phyloP scores from a whole-genome alignment of 2,797 vertebrate species.

The Clarias laeviceps region DNA sequence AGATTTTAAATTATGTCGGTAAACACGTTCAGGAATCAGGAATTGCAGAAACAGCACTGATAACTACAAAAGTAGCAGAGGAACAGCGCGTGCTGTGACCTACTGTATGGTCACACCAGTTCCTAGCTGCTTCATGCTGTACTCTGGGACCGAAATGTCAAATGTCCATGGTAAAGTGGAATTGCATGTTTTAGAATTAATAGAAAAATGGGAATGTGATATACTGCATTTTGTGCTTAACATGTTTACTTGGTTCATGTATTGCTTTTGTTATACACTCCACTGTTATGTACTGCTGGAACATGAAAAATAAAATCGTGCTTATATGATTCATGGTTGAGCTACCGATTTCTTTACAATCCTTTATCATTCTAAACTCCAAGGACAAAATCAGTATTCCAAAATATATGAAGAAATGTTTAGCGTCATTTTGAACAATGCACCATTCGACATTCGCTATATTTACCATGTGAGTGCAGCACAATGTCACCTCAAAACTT shows the following conservation, averaged over 20 bases:
- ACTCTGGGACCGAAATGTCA: background rate
- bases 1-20: background rate
- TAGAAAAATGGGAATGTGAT: background rate
- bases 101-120: background rate
- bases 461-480: constrained; percentile 18
- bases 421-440: background rate
- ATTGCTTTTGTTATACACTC: constrained; percentile 1
- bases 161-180: background rate
- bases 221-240: constrained; percentile 17
- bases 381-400: background rate
- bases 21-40: background rate
- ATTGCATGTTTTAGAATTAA: background rate
- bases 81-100: background rate
- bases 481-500: constrained; percentile 27
- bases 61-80: background rate
- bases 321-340: background rate
- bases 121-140: background rate
- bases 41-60: background rate
- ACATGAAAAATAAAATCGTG: background rate
- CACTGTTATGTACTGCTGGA: background rate
- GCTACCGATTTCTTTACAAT: constrained; percentile 10
- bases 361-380: background rate
- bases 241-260: background rate
- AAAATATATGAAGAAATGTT: background rate
- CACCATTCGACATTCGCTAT: background rate